Evolutionary conservation across 2,797 vertebrate species (phyloP).

Genomic region (Falco berigora): DNA sequence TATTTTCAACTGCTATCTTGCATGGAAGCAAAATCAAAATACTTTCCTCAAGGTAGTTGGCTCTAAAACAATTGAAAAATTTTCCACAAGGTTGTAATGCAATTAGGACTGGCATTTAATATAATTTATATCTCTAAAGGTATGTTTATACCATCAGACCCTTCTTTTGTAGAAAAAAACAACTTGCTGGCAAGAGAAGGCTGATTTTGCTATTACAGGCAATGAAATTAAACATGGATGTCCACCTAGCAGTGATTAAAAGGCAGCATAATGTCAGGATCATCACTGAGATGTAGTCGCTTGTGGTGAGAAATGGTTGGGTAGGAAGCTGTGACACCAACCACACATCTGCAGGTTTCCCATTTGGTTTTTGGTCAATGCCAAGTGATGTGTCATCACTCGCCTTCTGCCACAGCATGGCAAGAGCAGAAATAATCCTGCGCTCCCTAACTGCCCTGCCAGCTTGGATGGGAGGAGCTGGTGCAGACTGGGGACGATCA

Average conservation of each 20-base stretch:
- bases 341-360: constrained; percentile 22
- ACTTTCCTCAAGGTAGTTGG: constrained; percentile 36
- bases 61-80: constrained; percentile 37
- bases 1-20: constrained; percentile 6
- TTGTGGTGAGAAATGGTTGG: background rate
- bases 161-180: background rate
- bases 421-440: background rate
- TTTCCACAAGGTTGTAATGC: constrained; percentile 24
- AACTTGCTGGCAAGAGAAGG: background rate
- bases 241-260: background rate
- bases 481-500: background rate
- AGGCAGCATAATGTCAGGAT: background rate
- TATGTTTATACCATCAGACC: background rate
- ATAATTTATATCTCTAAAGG: constrained; percentile 7
- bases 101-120: constrained; percentile 17
- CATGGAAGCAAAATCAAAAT: constrained; percentile 29
- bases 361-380: background rate
- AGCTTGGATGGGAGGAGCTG: background rate
- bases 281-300: background rate
- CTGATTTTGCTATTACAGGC: background rate
- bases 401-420: background rate
- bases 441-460: background rate
- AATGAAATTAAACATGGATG: background rate
- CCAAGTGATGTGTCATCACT: background rate
- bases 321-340: background rate